These are phyloP conservation scores for Oligia strigilis DNA, from an alignment of 2,888 invertebrate species.

Conservation along the genomic window DNA sequence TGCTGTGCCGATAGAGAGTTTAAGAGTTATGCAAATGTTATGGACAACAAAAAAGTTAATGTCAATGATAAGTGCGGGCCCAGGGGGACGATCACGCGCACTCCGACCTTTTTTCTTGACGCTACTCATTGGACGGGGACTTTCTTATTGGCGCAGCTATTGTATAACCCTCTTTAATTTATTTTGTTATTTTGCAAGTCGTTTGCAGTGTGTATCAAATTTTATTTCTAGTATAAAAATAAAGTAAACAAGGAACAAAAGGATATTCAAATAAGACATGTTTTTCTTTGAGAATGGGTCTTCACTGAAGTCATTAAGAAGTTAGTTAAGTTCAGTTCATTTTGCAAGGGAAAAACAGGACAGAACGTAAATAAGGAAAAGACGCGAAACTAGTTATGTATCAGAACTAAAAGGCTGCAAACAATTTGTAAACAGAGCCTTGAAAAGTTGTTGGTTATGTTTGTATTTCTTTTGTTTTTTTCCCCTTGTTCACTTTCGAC, in stretches of 20 bases:
- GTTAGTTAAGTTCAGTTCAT: constrained; percentile 50
- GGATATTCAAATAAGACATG: constrained; percentile 57
- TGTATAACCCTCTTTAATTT: constrained; percentile 82
- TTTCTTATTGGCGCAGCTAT: constrained; percentile 78
- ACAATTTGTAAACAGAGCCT: constrained; percentile 27
- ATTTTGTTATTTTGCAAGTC: constrained; percentile 76
- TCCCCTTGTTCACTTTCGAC: background rate
- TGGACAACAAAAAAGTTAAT: constrained; percentile 91
- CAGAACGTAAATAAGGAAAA: constrained; percentile 41
- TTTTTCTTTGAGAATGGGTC: constrained; percentile 35
- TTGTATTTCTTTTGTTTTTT: background rate
- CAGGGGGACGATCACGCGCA: constrained; percentile 83
- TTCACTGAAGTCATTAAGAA: constrained; percentile 54
- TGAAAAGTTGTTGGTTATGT: background rate
- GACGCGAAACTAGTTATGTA: constrained; percentile 36
- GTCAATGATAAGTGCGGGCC: constrained; percentile 89
- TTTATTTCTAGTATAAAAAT: constrained; percentile 68
- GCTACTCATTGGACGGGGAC: constrained; percentile 70
- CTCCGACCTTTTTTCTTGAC: constrained; percentile 75
- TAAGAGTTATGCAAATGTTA: constrained; percentile 90
- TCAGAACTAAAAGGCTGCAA: constrained; percentile 26
- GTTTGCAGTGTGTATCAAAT: constrained; percentile 72
- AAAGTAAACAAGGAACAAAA: constrained; percentile 61
- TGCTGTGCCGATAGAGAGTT: constrained; percentile 82
- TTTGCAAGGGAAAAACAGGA: constrained; percentile 40